Percentiles rank a stretch among this genome's conserved stretches.
Evolutionary conservation across 2,113 vertebrate species (phyloP).

Genomic region (Patagioenas fasciata): DNA sequence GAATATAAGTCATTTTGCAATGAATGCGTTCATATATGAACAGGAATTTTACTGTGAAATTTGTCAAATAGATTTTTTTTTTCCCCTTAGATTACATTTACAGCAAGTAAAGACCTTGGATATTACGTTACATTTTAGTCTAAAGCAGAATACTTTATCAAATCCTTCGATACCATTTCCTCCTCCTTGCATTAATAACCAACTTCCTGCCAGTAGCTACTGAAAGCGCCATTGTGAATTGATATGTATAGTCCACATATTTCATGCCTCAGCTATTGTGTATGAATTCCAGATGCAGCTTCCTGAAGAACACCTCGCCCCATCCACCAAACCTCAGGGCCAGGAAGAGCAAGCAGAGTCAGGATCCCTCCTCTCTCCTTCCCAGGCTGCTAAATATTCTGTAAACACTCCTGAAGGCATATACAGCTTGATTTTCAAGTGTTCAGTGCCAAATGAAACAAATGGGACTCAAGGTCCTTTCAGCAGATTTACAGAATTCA

Average conservation of each 20-base stretch:
- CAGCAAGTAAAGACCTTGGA: neutral
- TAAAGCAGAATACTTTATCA: neutral
- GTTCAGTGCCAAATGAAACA: neutral
- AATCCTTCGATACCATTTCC: conserved; percentile 2
- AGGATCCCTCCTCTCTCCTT: neutral
- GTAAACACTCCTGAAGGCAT: neutral
- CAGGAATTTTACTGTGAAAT: neutral
- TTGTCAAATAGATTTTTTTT: neutral
- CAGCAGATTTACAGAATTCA: neutral
- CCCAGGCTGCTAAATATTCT: neutral
- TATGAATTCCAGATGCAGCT: conserved; percentile 25
- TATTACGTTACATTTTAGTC: neutral
- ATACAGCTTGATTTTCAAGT: neutral
- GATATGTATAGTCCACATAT: neutral
- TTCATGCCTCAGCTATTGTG: neutral
- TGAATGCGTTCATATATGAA: neutral
- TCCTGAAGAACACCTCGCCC: neutral
- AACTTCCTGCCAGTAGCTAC: conserved; percentile 1
- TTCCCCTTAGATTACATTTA: neutral
- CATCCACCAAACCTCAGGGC: neutral
- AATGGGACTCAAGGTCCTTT: neutral
- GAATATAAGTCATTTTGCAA: neutral
- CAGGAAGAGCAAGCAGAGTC: neutral
- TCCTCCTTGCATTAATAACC: neutral
- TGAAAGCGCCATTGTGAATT: conserved; percentile 22